Evolutionary conservation across 2,113 vertebrate genomes (phyloP), one percentile per base, ranked within the genome.

Genomic region (Cacatua alba): DNA sequence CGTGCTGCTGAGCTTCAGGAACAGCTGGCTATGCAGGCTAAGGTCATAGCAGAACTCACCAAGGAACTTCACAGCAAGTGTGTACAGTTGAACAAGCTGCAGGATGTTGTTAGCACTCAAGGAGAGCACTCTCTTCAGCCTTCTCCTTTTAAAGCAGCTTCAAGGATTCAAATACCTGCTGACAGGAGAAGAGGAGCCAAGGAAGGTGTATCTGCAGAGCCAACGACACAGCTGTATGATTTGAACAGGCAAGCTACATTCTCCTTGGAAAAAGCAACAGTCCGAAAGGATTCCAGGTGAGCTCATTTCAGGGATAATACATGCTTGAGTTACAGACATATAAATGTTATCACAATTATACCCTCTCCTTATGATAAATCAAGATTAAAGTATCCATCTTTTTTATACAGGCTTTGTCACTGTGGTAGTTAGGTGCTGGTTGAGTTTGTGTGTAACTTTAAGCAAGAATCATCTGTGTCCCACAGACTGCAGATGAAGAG

Each of bases 191-290:
- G 98, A 93, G 99, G 99, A 8, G 99, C 99, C 10, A 99, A 99
- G 94, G 99, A 99, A 9, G 99, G 99, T 4, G 98, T 99, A 18
- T 99, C 99, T 12, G 99, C 99, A 2, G 99, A 99, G 62, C 99
- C 99, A 2, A 99, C 99, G 2, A 98, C 98, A 60, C 95, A 92
- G 71, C 99, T 98, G 0, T 99, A 99, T 67, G 98, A 98, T 95
- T 97, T 98, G 65, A 98, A 97, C 76, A 91, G 97, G 60, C 96
- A 98, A 64, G 98, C 98, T 0, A 96, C 98, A 74, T 99, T 99
- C 97, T 99, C 98, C 68, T 98, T 99, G 67, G 99, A 99, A 92
- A 99, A 98, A 94, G 98, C 98, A 37, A 96, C 98, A 68, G 98
- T 99, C 65, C 97, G 97, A 26, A 99, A 99, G 95, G 99, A 99